These are phyloP conservation scores for Drosophila sproati DNA, from an alignment of 1,140 invertebrate genomes.

Conservation along the genomic window DNA sequence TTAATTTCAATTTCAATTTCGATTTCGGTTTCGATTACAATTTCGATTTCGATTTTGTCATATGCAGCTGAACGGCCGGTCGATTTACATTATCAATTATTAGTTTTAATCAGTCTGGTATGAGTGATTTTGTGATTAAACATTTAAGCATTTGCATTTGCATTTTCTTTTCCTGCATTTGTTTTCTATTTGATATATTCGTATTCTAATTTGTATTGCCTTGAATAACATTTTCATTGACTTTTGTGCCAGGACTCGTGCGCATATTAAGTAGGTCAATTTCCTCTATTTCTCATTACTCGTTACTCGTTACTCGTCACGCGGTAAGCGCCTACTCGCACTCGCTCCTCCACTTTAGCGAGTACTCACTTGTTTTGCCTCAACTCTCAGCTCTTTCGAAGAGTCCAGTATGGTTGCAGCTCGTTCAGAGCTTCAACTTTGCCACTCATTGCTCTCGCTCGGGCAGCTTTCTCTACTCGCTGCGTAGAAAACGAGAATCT, in stretches of 20 bases:
- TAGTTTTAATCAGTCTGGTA: constrained; percentile 18
- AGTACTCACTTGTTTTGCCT: background rate
- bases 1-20: constrained; percentile 33
- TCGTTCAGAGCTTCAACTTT: background rate
- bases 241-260: background rate
- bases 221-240: constrained; percentile 9
- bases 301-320: constrained; percentile 12
- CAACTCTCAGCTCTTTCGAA: background rate
- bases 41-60: constrained; percentile 16
- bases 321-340: background rate
- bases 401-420: background rate
- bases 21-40: constrained; percentile 6
- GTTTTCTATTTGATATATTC: constrained; percentile 5
- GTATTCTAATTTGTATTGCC: constrained; percentile 3
- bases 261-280: background rate
- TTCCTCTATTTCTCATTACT: background rate
- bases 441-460: background rate
- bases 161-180: constrained; percentile 3
- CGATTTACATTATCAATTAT: constrained; percentile 15
- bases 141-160: constrained; percentile 1
- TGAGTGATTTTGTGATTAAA: constrained; percentile 18
- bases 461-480: constrained; percentile 1
- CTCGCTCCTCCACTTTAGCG: background rate
- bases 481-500: constrained; percentile 24
- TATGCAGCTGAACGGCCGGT: constrained; percentile 42